A percentile compares a stretch with the other conserved stretches of the same genome.
These are phyloP conservation scores for Trypoxylus dichotomus DNA, from an alignment of 1,140 invertebrate species.

Conservation along the genomic window DNA sequence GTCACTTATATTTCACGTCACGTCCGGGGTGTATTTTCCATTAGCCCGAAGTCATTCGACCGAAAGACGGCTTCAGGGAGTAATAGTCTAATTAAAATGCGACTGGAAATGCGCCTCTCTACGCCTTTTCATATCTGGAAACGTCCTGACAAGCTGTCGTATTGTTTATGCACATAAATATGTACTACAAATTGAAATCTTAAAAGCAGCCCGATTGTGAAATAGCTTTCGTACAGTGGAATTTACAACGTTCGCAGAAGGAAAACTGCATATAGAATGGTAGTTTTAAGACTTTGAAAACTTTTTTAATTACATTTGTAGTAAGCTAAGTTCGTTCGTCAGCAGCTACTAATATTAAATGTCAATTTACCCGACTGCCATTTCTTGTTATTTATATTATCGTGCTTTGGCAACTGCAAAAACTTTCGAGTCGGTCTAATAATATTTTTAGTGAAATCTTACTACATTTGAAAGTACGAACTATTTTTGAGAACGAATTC, in stretches of 20 bases:
- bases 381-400: not conserved
- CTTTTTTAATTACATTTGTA: not conserved
- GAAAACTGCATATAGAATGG: not conserved
- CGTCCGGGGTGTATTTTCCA: conserved; percentile 35
- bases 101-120: conserved; percentile 33
- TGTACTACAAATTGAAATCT: conserved; percentile 38
- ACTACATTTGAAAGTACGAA: too few relatives aligned
- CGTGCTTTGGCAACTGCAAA: too few relatives aligned
- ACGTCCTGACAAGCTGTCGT: conserved; percentile 38
- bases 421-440: too few relatives aligned
- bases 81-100: conserved; percentile 36
- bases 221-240: conserved; percentile 30
- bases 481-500: not conserved
- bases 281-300: not conserved
- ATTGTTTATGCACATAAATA: conserved; percentile 39
- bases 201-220: conserved; percentile 34
- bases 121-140: conserved; percentile 30
- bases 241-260: conserved; percentile 29
- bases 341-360: not conserved
- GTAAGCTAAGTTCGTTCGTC: not conserved
- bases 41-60: conserved; percentile 30
- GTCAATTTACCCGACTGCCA: not conserved
- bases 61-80: conserved; percentile 17
- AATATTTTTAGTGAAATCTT: too few relatives aligned
- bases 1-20: conserved; percentile 37